Percentiles rank a stretch among this genome's conserved stretches.
Evolutionary conservation across 2,113 vertebrate genomes (phyloP).

Genomic region (Callaeas wilsoni): DNA sequence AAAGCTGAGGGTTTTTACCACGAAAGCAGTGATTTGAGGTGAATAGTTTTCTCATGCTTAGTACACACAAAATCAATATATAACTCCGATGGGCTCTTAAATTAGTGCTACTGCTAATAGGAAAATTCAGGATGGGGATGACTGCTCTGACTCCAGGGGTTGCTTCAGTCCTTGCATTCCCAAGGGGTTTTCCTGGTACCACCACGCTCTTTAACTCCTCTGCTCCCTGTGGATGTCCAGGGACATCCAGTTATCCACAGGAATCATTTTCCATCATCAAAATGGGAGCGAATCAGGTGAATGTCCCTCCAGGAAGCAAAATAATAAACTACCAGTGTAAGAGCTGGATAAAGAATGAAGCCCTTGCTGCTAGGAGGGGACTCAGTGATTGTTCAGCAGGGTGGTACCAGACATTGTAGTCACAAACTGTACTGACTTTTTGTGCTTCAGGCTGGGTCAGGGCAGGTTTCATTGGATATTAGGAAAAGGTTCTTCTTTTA

Average conservation of each 20-base stretch:
- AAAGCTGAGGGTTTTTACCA: fast-evolving
- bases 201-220: background rate
- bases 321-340: background rate
- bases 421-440: background rate
- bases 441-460: background rate
- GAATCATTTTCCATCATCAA: background rate
- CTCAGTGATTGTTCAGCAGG: background rate
- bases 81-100: background rate
- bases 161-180: background rate
- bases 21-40: background rate
- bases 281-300: background rate
- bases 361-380: background rate
- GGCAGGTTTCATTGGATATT: background rate
- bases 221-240: background rate
- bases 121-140: too few relatives aligned
- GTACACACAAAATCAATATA: background rate
- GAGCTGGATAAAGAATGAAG: background rate
- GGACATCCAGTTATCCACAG: background rate
- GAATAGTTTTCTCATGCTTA: background rate
- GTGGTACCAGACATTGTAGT: fast-evolving
- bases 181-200: background rate
- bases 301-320: background rate
- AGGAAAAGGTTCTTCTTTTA: background rate
- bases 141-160: background rate
- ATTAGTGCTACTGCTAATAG: background rate